These are phyloP conservation scores for Phocides pigmalion DNA, from an alignment of 1,140 invertebrate species.

Conservation along the genomic window DNA sequence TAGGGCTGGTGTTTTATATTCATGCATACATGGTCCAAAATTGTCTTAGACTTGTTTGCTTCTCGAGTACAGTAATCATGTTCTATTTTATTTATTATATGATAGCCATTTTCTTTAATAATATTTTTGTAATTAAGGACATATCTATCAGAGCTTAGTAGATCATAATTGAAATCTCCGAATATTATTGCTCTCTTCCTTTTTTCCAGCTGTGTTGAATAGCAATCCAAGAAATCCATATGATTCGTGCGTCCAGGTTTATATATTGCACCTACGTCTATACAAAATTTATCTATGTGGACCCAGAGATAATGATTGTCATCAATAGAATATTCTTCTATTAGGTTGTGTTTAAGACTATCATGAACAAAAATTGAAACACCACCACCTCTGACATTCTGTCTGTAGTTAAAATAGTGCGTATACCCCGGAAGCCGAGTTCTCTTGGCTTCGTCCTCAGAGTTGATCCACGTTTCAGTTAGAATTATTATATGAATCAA, in stretches of 20 bases:
- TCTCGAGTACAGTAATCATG: slow-evolving; percentile 14
- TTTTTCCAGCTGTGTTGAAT: slow-evolving; percentile 5
- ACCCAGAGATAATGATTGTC: slow-evolving; percentile 12
- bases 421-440: neutral
- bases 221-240: neutral
- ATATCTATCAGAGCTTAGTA: slow-evolving; percentile 6
- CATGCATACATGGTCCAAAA: slow-evolving; percentile 18
- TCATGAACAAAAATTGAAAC: slow-evolving; percentile 14
- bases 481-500: slow-evolving; percentile 5
- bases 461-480: slow-evolving; percentile 16
- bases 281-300: slow-evolving; percentile 9
- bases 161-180: slow-evolving; percentile 2
- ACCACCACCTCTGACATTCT: neutral
- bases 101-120: slow-evolving; percentile 7
- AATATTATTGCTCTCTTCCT: slow-evolving; percentile 2
- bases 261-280: slow-evolving; percentile 11
- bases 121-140: neutral
- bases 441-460: slow-evolving; percentile 6
- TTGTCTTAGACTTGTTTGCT: slow-evolving; percentile 7
- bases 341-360: slow-evolving; percentile 4
- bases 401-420: slow-evolving; percentile 1
- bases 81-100: slow-evolving; percentile 24
- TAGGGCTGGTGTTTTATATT: slow-evolving; percentile 18
- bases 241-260: neutral
- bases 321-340: neutral